phyloP scores from a whole-genome alignment of 2,797 vertebrate genomes.

The Urosaurus nigricauda region DNA sequence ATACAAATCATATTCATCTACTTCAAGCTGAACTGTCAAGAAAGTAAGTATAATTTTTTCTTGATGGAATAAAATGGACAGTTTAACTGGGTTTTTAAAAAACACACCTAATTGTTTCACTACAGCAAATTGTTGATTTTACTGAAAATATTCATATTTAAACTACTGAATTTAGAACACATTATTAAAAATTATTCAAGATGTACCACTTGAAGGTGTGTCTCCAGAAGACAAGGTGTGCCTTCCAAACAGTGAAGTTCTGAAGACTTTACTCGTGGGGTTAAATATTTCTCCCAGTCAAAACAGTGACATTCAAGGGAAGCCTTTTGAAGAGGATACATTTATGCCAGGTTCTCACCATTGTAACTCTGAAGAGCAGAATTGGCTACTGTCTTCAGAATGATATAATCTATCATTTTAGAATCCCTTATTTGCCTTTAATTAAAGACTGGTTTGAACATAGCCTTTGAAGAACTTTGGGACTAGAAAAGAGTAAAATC shows the following conservation, averaged over 20 bases:
- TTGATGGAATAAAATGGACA: constrained; percentile 45
- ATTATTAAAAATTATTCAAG: constrained; percentile 43
- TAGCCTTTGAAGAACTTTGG: constrained; percentile 53
- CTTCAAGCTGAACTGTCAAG: constrained; percentile 69
- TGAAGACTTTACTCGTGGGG: constrained; percentile 27
- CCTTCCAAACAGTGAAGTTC: constrained; percentile 2
- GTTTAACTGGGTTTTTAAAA: not conserved
- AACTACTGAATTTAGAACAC: constrained; percentile 1
- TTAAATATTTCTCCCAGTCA: constrained; percentile 48
- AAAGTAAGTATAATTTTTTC: constrained; percentile 54
- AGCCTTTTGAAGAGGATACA: constrained; percentile 43
- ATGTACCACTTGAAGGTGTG: not conserved
- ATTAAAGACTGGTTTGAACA: constrained; percentile 34
- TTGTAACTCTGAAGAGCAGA: constrained; percentile 22
- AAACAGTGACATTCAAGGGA: constrained; percentile 32
- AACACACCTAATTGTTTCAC: constrained; percentile 50
- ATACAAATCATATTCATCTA: constrained; percentile 64
- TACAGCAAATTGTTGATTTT: constrained; percentile 53
- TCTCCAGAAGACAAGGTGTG: too few species aligned
- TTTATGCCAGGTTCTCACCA: constrained; percentile 51
- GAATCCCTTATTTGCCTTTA: constrained; percentile 48
- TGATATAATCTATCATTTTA: constrained; percentile 58
- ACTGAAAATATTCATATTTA: constrained; percentile 58
- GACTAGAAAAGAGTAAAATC: constrained; percentile 45
- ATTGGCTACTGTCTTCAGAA: constrained; percentile 37